phyloP scores from a whole-genome alignment of 2,888 invertebrate species.

The Unio delphinus region DNA sequence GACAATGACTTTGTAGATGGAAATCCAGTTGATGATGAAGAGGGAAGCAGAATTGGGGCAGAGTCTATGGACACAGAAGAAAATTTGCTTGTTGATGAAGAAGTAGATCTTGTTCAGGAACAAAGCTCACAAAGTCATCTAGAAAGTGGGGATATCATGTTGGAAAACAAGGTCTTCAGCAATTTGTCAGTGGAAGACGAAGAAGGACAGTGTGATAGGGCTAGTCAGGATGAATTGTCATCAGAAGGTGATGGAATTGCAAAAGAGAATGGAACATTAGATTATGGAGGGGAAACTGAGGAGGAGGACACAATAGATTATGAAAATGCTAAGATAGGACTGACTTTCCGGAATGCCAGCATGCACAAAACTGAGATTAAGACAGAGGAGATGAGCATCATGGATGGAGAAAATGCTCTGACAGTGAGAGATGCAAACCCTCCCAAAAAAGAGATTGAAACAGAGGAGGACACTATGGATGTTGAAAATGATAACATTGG shows the following conservation, averaged over 20 bases:
- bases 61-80: not conserved
- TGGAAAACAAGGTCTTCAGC: not conserved
- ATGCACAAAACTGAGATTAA: not conserved
- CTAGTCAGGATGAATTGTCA: too few species aligned
- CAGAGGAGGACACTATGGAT: not conserved
- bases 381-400: not conserved
- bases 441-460: not conserved
- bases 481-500: not conserved
- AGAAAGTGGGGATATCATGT: not conserved
- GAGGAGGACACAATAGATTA: slow-evolving; percentile 6
- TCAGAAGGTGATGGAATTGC: not conserved
- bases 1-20: slow-evolving; percentile 5
- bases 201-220: too few species aligned
- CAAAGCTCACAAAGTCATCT: not conserved
- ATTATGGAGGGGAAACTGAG: slow-evolving; percentile 4
- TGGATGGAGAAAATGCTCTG: not conserved
- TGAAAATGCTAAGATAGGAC: slow-evolving; percentile 7
- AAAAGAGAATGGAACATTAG: too few species aligned
- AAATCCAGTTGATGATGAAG: not conserved
- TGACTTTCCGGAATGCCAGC: not conserved
- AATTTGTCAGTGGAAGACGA: too few species aligned
- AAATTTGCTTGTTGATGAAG: not conserved
- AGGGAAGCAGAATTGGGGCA: not conserved
- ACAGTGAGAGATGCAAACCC: not conserved
- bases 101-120: not conserved